Conservation (phyloP, 2,113 vertebrate genomes). For the Indicator maculatus region DNA sequence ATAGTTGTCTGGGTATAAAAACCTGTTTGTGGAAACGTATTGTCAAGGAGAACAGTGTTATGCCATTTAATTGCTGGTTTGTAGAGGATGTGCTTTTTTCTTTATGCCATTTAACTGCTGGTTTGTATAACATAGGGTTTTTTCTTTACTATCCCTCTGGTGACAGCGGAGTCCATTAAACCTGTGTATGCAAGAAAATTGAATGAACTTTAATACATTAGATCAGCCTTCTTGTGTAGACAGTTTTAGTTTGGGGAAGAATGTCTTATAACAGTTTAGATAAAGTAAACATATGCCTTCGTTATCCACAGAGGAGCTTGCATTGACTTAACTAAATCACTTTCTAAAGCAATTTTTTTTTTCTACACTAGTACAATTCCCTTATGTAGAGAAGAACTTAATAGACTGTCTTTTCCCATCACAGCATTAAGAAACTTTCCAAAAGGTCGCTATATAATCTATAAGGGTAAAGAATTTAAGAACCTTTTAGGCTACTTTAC, state of each 20-base stretch:
- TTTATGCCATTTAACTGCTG: background rate
- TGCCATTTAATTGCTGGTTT: background rate
- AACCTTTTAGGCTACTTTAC: background rate
- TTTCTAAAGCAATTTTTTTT: background rate
- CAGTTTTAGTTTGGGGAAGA: background rate
- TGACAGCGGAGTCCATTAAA: background rate
- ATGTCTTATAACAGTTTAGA: slow-evolving; percentile 12
- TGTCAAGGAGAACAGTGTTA: background rate
- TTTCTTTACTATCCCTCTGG: background rate
- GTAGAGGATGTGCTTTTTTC: background rate
- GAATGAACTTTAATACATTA: slow-evolving; percentile 34
- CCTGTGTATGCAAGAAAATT: background rate
- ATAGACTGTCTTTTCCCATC: background rate
- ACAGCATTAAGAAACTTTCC: background rate
- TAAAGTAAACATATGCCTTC: slow-evolving; percentile 25
- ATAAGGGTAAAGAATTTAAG: background rate
- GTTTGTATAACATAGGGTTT: background rate
- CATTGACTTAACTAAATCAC: background rate
- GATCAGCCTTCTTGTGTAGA: background rate
- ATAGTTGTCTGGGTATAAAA: background rate
- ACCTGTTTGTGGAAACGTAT: background rate
- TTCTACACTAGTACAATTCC: background rate
- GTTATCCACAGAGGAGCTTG: background rate
- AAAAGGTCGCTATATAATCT: background rate
- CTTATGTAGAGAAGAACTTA: background rate